Evolutionary conservation across 1,140 invertebrate species (phyloP).

Genomic region (Meloidogyne hapla): DNA sequence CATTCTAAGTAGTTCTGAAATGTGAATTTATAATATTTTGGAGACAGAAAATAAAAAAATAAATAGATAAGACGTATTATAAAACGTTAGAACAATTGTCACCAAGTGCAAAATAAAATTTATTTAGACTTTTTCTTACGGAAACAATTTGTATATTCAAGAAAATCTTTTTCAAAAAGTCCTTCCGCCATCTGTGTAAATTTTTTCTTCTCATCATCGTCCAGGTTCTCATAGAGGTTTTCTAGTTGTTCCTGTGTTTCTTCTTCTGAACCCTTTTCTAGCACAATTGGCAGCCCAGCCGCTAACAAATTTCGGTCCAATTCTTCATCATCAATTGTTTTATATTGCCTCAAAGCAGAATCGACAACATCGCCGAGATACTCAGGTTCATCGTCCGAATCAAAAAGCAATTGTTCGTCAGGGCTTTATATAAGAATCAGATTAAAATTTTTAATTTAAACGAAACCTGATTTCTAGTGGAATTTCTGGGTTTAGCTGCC

Average conservation of each 20-base stretch:
- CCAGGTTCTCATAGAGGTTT: conserved; percentile 37
- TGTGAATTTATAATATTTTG: too few relatives aligned
- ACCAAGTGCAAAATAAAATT: neutral
- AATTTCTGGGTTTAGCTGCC: conserved; percentile 46
- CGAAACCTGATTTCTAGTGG: conserved; percentile 34
- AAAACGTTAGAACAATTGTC: too few relatives aligned
- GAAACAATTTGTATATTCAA: conserved; percentile 23
- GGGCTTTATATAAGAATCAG: conserved; percentile 27
- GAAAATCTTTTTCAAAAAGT: conserved; percentile 31
- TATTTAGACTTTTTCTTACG: conserved; percentile 22
- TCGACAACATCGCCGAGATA: conserved; percentile 39
- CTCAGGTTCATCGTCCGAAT: conserved; percentile 51
- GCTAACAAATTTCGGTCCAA: conserved; percentile 35
- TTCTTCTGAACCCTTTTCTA: conserved; percentile 27
- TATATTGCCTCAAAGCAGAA: conserved; percentile 33
- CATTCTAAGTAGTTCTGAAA: neutral
- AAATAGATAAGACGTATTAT: too few relatives aligned
- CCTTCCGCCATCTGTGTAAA: conserved; percentile 46
- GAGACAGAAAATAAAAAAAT: too few relatives aligned
- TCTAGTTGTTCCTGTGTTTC: conserved; percentile 42
- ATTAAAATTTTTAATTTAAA: neutral
- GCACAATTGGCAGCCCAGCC: conserved; percentile 27
- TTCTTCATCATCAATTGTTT: conserved; percentile 40
- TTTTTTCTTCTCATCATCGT: conserved; percentile 36
- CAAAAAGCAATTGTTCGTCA: conserved; percentile 48